Base-by-base conservation (phyloP, 2,113 vertebrate species). In the Phyllopteryx taeniolatus region DNA sequence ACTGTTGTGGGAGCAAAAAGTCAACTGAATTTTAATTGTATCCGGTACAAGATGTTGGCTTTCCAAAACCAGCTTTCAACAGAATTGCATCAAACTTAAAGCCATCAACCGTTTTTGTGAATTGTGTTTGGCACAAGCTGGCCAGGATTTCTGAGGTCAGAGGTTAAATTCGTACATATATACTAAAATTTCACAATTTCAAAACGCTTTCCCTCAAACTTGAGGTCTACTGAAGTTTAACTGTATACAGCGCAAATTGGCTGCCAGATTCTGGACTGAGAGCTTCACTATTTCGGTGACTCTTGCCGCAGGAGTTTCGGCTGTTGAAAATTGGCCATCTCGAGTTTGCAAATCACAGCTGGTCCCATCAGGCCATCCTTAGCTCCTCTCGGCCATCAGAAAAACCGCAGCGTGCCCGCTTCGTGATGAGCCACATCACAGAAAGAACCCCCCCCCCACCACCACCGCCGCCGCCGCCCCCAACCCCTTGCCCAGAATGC, bases 351-450 rank as follows among this genome's bases (percentile, higher is more conserved):
- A 64, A 44, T 64, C 62, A 64, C 39, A 4, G 8, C 42, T 5
- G 57, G 31, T 67, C 67, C 60, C 43, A 35, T 31, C 71, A 19
- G 43, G 68, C 19, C 68, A 71, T 66, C 61, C 77, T 51, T 57
- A 66, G 49, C 75, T 69, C 19, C 60, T 73, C 78, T 49, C 61
- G 59, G 77, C 79, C 77, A 78, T 79, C 73, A 63, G 63, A 73
- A 83, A 56, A 73, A 78, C 71, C 66, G 57, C 84, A 77, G 73
- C 72, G 75, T 83, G 84, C 82, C 77, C 63, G 70, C 73, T 73
- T 76, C 75, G 54, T 77, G 83, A 82, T 87, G 79, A 78, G 76
- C 74, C 67, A 35, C 31, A 79, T 84, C 84, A 84, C 78, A 72
- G 51, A 49, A 44, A 53, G 75, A 59, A 43, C 67, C 74, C 79